These are phyloP conservation scores for Equus przewalskii DNA, from an alignment of 2,113 vertebrate genomes.

Conservation along the genomic window DNA sequence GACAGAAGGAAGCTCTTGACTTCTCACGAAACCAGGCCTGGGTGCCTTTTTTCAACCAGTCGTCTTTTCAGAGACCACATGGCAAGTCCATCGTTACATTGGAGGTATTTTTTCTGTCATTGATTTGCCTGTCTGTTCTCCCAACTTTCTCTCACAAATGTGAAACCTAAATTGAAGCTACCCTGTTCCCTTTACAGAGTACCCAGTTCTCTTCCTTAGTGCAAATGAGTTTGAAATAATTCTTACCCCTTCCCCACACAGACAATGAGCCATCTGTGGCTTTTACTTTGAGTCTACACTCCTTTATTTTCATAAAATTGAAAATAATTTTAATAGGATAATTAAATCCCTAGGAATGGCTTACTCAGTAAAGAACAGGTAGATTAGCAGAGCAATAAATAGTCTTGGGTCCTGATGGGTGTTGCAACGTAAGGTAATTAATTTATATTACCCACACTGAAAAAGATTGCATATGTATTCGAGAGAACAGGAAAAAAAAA, in stretches of 20 bases:
- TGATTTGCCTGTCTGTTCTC: not conserved
- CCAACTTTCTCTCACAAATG: not conserved
- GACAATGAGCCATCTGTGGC: not conserved
- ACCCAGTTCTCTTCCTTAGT: not conserved
- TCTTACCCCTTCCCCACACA: not conserved
- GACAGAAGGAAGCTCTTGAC: not conserved
- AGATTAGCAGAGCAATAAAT: conserved; percentile 11
- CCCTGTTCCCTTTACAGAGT: not conserved
- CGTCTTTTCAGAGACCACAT: not conserved
- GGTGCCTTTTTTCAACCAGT: not conserved
- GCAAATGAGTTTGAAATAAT: not conserved
- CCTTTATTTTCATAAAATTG: not conserved
- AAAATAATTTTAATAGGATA: conserved; percentile 23
- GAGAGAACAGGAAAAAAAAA: not conserved
- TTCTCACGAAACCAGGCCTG: not conserved
- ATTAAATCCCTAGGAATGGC: not conserved
- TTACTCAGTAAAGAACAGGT: not conserved
- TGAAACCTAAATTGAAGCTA: not conserved
- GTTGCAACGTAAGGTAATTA: not conserved
- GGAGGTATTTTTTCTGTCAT: not conserved
- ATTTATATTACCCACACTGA: not conserved
- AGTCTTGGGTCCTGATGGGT: not conserved
- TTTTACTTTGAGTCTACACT: not conserved
- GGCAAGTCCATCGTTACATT: not conserved
- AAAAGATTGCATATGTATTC: not conserved